Evolutionary conservation across 2,888 invertebrate genomes (phyloP).

Genomic region (Cephus pulcher): DNA sequence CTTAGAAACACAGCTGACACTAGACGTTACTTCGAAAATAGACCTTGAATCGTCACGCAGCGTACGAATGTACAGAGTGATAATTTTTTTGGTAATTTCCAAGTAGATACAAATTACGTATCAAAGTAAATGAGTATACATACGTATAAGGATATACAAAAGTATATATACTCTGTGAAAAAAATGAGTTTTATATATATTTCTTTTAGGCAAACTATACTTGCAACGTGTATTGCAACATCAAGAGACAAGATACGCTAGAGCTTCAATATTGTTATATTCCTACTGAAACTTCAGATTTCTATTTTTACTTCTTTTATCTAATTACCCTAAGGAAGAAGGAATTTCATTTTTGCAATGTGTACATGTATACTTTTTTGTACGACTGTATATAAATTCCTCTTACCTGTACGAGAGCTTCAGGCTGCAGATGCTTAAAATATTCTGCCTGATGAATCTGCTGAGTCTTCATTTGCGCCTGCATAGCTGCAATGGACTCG

Average conservation of each 20-base stretch:
- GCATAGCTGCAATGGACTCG: slow-evolving; percentile 60
- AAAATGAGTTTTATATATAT: background rate
- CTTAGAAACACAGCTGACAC: background rate
- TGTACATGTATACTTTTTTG: background rate
- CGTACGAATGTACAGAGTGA: background rate
- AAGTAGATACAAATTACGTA: background rate
- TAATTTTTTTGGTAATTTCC: background rate
- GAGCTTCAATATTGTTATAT: no score
- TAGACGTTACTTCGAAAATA: background rate
- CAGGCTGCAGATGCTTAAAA: slow-evolving; percentile 69
- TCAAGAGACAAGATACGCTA: no score
- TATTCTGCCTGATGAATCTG: slow-evolving; percentile 77
- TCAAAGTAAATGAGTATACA: background rate
- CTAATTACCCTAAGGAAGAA: background rate
- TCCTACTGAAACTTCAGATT: no score
- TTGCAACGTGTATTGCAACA: no score
- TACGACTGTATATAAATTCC: slow-evolving; percentile 33
- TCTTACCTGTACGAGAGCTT: slow-evolving; percentile 78
- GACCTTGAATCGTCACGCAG: background rate
- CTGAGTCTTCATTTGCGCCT: slow-evolving; percentile 64
- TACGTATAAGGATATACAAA: background rate
- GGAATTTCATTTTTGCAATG: background rate
- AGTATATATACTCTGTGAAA: background rate
- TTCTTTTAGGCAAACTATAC: no score
- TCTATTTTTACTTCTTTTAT: background rate